phyloP scores from a whole-genome alignment of 2,888 invertebrate species.

The Elmis aenea region DNA sequence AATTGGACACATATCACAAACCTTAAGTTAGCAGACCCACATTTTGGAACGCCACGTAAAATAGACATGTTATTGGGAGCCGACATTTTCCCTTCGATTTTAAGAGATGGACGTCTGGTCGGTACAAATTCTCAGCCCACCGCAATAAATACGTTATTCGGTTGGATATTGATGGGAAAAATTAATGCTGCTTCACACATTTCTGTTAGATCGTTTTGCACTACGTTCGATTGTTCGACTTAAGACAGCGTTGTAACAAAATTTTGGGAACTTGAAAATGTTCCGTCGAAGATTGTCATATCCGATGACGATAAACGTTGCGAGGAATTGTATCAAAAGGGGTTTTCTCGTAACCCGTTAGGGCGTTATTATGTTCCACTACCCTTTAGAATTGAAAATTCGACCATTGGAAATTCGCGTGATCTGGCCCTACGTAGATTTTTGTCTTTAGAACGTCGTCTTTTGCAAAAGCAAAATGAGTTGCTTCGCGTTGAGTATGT shows the following conservation, averaged over 20 bases:
- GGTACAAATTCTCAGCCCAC: no score
- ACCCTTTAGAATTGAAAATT: slow-evolving; percentile 16
- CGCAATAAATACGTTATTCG: slow-evolving; percentile 19
- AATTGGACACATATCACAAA: no score
- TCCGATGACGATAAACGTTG: slow-evolving; percentile 16
- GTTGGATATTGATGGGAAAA: slow-evolving; percentile 21
- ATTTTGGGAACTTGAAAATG: slow-evolving; percentile 23
- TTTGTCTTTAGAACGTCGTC: slow-evolving; percentile 17
- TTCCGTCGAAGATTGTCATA: slow-evolving; percentile 1
- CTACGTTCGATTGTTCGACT: slow-evolving; percentile 1
- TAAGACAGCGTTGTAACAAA: slow-evolving; percentile 7
- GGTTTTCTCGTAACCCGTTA: slow-evolving; percentile 4
- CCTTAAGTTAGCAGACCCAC: no score
- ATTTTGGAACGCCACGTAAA: no score
- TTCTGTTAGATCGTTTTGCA: no score
- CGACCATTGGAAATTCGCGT: no score
- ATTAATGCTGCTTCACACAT: neutral
- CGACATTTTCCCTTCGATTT: no score
- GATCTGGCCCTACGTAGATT: no score
- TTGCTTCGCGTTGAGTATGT: slow-evolving; percentile 17
- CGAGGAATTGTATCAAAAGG: slow-evolving; percentile 19
- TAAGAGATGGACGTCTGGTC: no score
- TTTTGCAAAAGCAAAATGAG: slow-evolving; percentile 12
- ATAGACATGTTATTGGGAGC: no score
- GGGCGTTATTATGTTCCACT: slow-evolving; percentile 20